Conservation (phyloP, 2,113 vertebrate genomes). For the Lichenostomus cassidix region DNA sequence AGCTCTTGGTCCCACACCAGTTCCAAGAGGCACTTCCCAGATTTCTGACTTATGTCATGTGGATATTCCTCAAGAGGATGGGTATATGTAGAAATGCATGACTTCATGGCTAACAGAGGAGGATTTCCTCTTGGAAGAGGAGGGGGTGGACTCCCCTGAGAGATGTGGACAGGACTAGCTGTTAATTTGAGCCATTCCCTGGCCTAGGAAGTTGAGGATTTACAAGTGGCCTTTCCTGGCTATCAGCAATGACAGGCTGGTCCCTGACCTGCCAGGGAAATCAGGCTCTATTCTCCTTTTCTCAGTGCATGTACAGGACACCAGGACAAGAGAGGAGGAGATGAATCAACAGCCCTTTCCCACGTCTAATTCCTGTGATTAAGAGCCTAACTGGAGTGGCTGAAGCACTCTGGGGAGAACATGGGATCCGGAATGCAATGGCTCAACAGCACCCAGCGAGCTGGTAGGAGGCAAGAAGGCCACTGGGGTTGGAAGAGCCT, state of each 20-base stretch:
- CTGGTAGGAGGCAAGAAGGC: not conserved
- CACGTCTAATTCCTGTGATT: conserved; percentile 29
- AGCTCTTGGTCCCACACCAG: not conserved
- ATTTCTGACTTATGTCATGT: not conserved
- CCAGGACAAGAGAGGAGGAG: not conserved
- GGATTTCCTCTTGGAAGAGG: conserved; percentile 23
- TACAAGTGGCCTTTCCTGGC: not conserved
- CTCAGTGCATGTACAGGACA: not conserved
- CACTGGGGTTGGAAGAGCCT: not conserved
- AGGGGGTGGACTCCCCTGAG: not conserved
- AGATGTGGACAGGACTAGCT: not conserved
- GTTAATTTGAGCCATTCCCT: not conserved
- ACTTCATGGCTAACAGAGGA: not conserved
- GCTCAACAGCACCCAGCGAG: conserved; percentile 19
- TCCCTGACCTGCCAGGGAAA: not conserved
- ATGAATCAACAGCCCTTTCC: conserved; percentile 34
- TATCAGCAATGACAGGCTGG: not conserved
- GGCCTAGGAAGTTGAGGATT: not conserved
- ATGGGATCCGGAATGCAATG: not conserved
- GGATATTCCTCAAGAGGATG: not conserved
- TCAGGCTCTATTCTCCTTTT: not conserved
- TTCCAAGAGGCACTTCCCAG: not conserved
- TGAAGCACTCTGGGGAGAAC: not conserved
- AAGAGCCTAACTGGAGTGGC: conserved; percentile 28
- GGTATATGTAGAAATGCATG: not conserved